Percentiles rank a stretch among this genome's conserved stretches.
Conservation (phyloP, 2,113 vertebrate genomes). For the Hirundichthys speculiger region DNA sequence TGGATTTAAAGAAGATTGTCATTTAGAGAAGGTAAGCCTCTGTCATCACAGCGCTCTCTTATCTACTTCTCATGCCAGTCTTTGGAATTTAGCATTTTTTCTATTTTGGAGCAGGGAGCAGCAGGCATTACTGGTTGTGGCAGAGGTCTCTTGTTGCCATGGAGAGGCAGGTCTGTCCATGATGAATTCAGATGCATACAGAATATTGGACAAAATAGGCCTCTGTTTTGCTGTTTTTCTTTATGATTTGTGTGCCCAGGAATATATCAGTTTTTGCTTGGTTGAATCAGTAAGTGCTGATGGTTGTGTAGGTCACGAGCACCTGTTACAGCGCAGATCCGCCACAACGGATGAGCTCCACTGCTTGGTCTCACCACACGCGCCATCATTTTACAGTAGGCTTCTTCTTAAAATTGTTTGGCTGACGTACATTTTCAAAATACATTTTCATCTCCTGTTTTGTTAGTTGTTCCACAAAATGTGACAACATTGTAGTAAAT, state of each 20-base stretch:
- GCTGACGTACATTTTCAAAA: too few relatives aligned
- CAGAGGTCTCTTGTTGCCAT: slow-evolving; percentile 58
- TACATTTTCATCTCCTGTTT: too few relatives aligned
- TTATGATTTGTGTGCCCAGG: not conserved
- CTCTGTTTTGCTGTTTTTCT: not conserved
- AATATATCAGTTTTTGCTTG: not conserved
- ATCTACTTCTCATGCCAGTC: slow-evolving; percentile 13
- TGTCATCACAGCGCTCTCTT: too few relatives aligned
- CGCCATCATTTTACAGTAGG: too few relatives aligned
- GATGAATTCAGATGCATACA: slow-evolving; percentile 36
- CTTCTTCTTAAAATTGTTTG: too few relatives aligned
- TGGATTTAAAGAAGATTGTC: slow-evolving; percentile 36
- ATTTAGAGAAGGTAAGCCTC: slow-evolving; percentile 66
- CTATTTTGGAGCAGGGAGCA: slow-evolving; percentile 28
- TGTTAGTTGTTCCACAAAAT: too few relatives aligned
- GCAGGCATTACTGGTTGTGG: slow-evolving; percentile 32
- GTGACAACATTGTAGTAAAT: too few relatives aligned
- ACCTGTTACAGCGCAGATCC: too few relatives aligned
- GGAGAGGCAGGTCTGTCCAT: slow-evolving; percentile 51
- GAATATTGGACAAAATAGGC: slow-evolving; percentile 5
- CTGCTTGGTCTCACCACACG: too few relatives aligned
- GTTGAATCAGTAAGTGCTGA: too few relatives aligned
- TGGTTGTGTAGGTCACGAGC: too few relatives aligned
- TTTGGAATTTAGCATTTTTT: slow-evolving; percentile 24
- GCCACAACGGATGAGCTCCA: too few relatives aligned